Conservation (phyloP, 1,140 invertebrate genomes). For the Caligus rogercresseyi region DNA sequence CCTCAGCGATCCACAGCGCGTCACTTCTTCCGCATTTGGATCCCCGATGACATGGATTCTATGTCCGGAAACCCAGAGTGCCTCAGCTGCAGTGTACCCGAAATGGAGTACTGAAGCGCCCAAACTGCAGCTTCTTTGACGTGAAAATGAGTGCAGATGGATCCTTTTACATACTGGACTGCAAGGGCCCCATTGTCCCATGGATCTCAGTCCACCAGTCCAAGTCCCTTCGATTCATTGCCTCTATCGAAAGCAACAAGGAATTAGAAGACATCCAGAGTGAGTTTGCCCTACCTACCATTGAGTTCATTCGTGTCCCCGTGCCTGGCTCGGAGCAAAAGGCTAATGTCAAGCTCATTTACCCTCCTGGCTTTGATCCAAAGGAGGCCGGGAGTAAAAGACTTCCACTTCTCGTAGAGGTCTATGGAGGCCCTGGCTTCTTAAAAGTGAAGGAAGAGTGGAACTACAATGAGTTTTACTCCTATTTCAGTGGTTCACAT, state of each 20-base stretch:
- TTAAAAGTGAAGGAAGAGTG: slow-evolving; percentile 7
- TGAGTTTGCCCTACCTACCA: background rate
- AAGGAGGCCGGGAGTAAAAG: background rate
- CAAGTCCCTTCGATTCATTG: background rate
- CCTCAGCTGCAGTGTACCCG: background rate
- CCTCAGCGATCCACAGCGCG: background rate
- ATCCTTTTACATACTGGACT: slow-evolving; percentile 1
- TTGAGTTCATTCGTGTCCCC: slow-evolving; percentile 1
- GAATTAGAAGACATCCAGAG: slow-evolving; percentile 1
- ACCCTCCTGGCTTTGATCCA: slow-evolving; percentile 10
- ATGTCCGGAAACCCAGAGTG: background rate
- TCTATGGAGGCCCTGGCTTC: slow-evolving; percentile 18
- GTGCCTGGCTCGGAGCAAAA: slow-evolving; percentile 11
- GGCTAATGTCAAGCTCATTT: slow-evolving; percentile 5
- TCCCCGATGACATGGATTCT: background rate
- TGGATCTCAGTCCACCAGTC: slow-evolving; percentile 12
- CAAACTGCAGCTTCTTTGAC: slow-evolving; percentile 7
- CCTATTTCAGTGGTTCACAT: slow-evolving; percentile 6
- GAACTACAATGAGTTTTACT: background rate
- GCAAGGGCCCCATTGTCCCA: slow-evolving; percentile 10
- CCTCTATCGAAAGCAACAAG: background rate
- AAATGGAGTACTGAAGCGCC: background rate
- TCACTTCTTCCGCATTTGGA: slow-evolving; percentile 5
- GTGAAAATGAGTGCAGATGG: slow-evolving; percentile 9
- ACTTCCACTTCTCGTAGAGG: slow-evolving; percentile 11